A percentile compares a stretch with the other conserved stretches of the same genome.
Evolutionary conservation across 2,888 invertebrate species (phyloP).

Genomic region (Aquatica leii): DNA sequence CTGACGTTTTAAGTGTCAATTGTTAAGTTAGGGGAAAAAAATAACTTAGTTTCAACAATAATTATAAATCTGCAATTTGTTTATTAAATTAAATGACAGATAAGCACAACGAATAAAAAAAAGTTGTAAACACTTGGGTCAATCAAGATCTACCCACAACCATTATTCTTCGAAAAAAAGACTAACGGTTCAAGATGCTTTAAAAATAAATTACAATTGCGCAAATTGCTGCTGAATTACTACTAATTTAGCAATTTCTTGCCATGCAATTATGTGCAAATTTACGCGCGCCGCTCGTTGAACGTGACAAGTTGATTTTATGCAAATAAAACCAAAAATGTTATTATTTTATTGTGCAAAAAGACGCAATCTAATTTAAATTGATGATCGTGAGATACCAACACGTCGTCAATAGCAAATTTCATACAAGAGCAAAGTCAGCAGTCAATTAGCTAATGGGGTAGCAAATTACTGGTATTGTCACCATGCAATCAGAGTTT

Average conservation of each 20-base stretch:
- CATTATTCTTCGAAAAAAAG: slow-evolving; percentile 13
- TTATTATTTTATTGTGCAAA: not conserved
- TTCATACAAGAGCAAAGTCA: slow-evolving; percentile 46
- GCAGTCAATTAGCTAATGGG: slow-evolving; percentile 56
- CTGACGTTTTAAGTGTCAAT: no score
- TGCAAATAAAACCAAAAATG: slow-evolving; percentile 4
- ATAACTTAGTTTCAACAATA: no score
- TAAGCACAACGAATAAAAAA: slow-evolving; percentile 13
- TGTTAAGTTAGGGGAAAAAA: no score
- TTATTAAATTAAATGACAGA: slow-evolving; percentile 16
- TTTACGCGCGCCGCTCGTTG: slow-evolving; percentile 6
- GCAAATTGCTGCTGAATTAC: not conserved
- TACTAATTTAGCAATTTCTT: slow-evolving; percentile 1
- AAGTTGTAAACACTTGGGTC: slow-evolving; percentile 25
- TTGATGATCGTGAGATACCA: not conserved
- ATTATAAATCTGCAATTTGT: no score
- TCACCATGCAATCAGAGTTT: slow-evolving; percentile 47
- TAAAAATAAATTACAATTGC: not conserved
- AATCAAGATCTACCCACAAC: not conserved
- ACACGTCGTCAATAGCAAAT: slow-evolving; percentile 15
- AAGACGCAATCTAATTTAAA: not conserved
- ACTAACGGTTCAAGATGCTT: slow-evolving; percentile 10
- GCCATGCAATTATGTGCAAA: slow-evolving; percentile 4
- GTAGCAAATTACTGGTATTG: slow-evolving; percentile 53
- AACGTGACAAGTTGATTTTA: slow-evolving; percentile 10